A percentile compares a stretch with the other conserved stretches of the same genome.
phyloP scores from a whole-genome alignment of 1,140 invertebrate genomes.

The Drosophila sulfurigaster region DNA sequence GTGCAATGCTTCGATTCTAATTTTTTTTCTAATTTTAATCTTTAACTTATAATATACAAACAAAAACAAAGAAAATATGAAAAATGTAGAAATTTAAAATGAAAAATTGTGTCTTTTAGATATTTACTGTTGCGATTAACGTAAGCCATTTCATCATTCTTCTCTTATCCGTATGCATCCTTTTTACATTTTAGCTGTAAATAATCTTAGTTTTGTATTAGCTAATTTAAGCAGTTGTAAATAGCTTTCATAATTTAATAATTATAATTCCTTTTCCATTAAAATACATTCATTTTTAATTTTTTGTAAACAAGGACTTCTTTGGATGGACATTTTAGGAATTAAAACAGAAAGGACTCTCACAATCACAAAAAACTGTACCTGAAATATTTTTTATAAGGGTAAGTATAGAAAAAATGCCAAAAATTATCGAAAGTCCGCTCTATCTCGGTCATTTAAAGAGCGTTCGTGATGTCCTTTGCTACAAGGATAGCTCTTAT shows the following conservation, averaged over 20 bases:
- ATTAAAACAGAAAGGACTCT: too few species aligned
- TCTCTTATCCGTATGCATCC: neutral
- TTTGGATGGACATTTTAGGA: too few species aligned
- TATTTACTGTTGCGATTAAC: conserved; percentile 9
- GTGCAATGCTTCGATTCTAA: conserved; percentile 32
- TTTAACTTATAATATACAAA: neutral
- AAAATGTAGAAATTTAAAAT: conserved; percentile 20
- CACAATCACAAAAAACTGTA: too few species aligned
- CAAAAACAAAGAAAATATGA: neutral
- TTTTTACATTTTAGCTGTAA: conserved; percentile 32
- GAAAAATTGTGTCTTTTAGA: conserved; percentile 15
- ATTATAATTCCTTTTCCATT: conserved; percentile 30
- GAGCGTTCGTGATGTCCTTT: too few species aligned
- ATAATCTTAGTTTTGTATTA: conserved; percentile 29
- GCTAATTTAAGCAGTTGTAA: conserved; percentile 29
- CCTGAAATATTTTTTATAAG: too few species aligned
- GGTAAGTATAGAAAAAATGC: too few species aligned
- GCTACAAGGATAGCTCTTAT: too few species aligned
- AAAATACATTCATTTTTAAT: conserved; percentile 27
- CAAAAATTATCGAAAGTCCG: too few species aligned
- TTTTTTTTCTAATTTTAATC: conserved; percentile 22
- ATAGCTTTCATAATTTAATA: conserved; percentile 49
- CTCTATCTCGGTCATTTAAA: too few species aligned
- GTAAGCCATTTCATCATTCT: too few species aligned
- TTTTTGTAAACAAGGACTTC: too few species aligned